Percentiles rank a stretch among this genome's conserved stretches.
Evolutionary conservation across 1,140 invertebrate species (phyloP).

Genomic region (Diplogasteroides magnus): DNA sequence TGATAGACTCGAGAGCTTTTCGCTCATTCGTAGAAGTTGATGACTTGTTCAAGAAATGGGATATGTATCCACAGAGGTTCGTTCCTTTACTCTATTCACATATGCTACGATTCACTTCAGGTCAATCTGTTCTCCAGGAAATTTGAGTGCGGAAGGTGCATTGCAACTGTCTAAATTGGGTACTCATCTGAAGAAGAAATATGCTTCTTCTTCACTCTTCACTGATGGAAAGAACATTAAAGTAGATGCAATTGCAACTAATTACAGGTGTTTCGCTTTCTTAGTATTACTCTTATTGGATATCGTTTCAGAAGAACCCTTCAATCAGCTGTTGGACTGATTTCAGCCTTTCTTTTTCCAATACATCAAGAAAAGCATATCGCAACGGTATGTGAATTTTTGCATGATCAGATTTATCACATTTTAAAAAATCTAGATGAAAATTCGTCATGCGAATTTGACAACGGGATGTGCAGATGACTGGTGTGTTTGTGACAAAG

Average conservation of each 20-base stretch:
- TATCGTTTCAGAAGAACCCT: conserved; percentile 20
- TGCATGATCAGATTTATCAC: too few species aligned
- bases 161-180: conserved; percentile 11
- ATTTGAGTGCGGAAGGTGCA: conserved; percentile 23
- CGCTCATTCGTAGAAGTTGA: conserved; percentile 14
- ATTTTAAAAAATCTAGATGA: too few species aligned
- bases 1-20: conserved; percentile 14
- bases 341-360: conserved; percentile 17
- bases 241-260: background rate
- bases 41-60: conserved; percentile 11
- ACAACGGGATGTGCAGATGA: too few species aligned
- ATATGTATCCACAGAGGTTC: conserved; percentile 7
- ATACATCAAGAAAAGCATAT: too few species aligned
- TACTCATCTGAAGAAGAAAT: conserved; percentile 12
- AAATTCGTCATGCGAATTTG: too few species aligned
- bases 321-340: conserved; percentile 20
- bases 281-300: background rate
- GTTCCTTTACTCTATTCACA: background rate
- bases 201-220: conserved; percentile 1
- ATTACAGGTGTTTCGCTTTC: background rate
- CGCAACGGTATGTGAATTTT: too few species aligned
- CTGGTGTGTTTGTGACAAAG: too few species aligned
- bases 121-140: conserved; percentile 11
- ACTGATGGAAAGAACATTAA: conserved; percentile 9
- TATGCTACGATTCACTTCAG: conserved; percentile 1